Percentiles rank a stretch among this genome's conserved stretches.
These are phyloP conservation scores for Scaptomyza flava DNA, from an alignment of 2,888 invertebrate genomes.

Conservation along the genomic window DNA sequence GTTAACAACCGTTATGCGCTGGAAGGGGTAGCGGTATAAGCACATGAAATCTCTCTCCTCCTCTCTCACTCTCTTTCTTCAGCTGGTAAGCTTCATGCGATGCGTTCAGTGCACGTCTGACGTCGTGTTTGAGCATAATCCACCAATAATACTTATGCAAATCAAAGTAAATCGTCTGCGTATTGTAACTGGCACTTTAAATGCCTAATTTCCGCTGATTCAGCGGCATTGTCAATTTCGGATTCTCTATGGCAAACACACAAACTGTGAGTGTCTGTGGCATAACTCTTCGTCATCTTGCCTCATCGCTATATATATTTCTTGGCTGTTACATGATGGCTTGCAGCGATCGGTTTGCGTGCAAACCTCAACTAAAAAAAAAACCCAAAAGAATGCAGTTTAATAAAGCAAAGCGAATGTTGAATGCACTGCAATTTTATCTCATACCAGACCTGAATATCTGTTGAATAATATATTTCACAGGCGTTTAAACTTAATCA, in stretches of 20 bases:
- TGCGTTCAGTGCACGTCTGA: conserved; percentile 43
- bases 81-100: conserved; percentile 31
- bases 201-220: conserved; percentile 70
- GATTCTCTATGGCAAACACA: conserved; percentile 49
- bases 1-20: conserved; percentile 36
- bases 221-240: conserved; percentile 72
- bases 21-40: conserved; percentile 14
- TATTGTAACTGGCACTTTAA: conserved; percentile 16
- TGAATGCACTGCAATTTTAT: conserved; percentile 25
- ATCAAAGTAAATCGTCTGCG: conserved; percentile 21
- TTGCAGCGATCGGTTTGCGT: conserved; percentile 53
- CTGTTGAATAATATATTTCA: neutral
- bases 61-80: neutral
- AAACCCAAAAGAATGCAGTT: conserved; percentile 9
- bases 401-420: neutral
- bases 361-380: conserved; percentile 55
- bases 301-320: conserved; percentile 73
- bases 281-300: conserved; percentile 55
- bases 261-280: conserved; percentile 27
- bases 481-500: neutral
- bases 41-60: conserved; percentile 2
- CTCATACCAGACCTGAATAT: neutral
- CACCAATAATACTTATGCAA: conserved; percentile 59
- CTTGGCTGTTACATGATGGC: conserved; percentile 71
- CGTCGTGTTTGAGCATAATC: conserved; percentile 53